phyloP scores from a whole-genome alignment of 1,140 invertebrate genomes.

The Papilio helenus region DNA sequence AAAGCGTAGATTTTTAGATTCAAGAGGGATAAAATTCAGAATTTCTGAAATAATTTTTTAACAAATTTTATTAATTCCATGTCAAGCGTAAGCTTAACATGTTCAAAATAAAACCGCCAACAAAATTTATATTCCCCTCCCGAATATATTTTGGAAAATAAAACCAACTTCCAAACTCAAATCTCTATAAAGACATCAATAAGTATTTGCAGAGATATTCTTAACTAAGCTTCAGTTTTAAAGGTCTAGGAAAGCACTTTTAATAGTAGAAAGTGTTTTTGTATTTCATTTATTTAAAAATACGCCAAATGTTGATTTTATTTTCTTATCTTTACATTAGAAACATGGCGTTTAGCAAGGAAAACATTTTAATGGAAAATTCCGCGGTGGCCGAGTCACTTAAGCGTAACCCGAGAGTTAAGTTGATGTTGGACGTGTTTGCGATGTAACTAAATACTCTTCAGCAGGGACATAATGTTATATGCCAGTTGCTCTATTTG shows the following conservation, averaged over 20 bases:
- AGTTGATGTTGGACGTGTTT: slow-evolving; percentile 71
- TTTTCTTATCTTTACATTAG: slow-evolving; percentile 70
- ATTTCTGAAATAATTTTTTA: too few relatives aligned
- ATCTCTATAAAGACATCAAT: neutral
- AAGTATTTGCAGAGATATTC: neutral
- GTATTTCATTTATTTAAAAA: neutral
- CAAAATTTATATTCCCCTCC: neutral
- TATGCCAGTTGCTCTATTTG: slow-evolving; percentile 64
- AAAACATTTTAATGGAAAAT: slow-evolving; percentile 80
- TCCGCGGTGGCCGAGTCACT: slow-evolving; percentile 76
- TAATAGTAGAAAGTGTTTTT: slow-evolving; percentile 12
- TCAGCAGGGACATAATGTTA: slow-evolving; percentile 63
- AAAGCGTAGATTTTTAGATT: neutral
- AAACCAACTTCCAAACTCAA: neutral
- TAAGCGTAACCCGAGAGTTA: slow-evolving; percentile 73
- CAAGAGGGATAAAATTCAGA: too few relatives aligned
- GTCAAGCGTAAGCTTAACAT: too few relatives aligned
- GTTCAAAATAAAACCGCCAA: neutral
- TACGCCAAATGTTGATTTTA: slow-evolving; percentile 41
- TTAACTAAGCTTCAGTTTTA: neutral
- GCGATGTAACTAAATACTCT: slow-evolving; percentile 66
- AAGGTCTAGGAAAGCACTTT: neutral
- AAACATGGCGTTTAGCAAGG: slow-evolving; percentile 73
- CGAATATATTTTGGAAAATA: neutral
- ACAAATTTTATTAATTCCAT: neutral